Base-by-base conservation (phyloP, 2,888 invertebrate species). In the Pollenia amentaria region DNA sequence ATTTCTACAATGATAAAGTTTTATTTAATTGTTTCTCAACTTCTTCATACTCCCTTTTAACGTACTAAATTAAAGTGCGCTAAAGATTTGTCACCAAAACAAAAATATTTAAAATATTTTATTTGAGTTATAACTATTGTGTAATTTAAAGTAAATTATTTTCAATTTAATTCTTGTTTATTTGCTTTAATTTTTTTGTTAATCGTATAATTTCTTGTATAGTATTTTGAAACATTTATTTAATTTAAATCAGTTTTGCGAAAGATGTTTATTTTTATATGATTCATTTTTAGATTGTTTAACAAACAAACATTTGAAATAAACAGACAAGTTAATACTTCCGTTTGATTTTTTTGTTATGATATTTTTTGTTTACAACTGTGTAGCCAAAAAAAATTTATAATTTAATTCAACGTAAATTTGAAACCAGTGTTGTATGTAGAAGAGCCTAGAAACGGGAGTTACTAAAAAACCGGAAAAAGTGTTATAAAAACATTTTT, bases 241-340 rank as follows among this genome's bases (percentile, higher is more conserved):
- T 11, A 29, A 29, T 77, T 60, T 18, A 69, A 82, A 73, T 73
- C 8, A n/a, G 60, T 57, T 78, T 18, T 70, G n/a, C 9, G 10
- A 29, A n/a, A 51, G 11, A 46, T 44, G 51, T 7, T 73, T 11
- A 16, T 40, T 55, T 53, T 62, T 8, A 8, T 48, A 64, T 70
- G 64, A 69, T 57, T 84, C 69, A 75, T 60, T 46, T 62, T 69
- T 51, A 8, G 42, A 14, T 16, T 80, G 12, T 40, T 40, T 53
- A 77, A 57, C 62, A 55, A 18, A 76, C 46, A 62, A 73, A 51
- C 38, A 76, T 62, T 76, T 70, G 42, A 65, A 67, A 55, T 12
- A 67, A 55, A 62, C 69, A 80, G 79, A 83, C 78, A 78, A 69
- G 42, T 78, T 86, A 86, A 86, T 83, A 86, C 79, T 86, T 87